A percentile compares a stretch with the other conserved stretches of the same genome.
phyloP scores from a whole-genome alignment of 2,113 vertebrate genomes.

The Fukomys damarensis region DNA sequence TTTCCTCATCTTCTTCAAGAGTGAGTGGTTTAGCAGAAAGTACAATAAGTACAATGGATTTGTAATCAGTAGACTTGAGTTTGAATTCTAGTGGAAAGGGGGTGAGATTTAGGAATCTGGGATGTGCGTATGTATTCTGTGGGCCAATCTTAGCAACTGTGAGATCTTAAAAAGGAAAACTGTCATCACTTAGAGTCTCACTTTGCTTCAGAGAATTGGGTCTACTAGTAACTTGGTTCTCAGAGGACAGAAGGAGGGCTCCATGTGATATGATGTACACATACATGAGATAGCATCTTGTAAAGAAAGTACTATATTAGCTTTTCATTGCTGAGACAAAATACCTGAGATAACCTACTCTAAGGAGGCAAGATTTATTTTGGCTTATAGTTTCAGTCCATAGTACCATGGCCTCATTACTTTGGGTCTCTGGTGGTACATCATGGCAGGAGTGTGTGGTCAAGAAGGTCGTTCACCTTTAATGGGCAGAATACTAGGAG shows the following conservation, averaged over 20 bases:
- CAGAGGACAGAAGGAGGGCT: background rate
- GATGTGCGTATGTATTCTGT: background rate
- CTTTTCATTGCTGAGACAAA: background rate
- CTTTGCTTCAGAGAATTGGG: conserved; percentile 12
- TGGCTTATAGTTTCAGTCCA: background rate
- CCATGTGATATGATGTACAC: background rate
- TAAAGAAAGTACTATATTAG: background rate
- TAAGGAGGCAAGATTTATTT: background rate
- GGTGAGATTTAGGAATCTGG: conserved; percentile 22
- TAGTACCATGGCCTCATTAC: background rate
- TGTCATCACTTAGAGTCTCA: background rate
- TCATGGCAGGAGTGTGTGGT: background rate
- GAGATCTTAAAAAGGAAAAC: background rate
- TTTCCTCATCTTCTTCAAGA: conserved; percentile 46
- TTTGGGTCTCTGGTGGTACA: background rate
- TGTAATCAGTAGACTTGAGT: background rate
- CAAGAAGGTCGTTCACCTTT: background rate
- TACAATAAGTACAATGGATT: background rate
- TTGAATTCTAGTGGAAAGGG: background rate
- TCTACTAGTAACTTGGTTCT: background rate
- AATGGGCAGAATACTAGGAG: background rate
- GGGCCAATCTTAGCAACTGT: background rate
- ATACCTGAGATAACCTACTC: background rate
- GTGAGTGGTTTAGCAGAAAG: background rate
- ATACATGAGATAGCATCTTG: background rate